Conservation (phyloP, 2,113 vertebrate species). For the Scomber scombrus region DNA sequence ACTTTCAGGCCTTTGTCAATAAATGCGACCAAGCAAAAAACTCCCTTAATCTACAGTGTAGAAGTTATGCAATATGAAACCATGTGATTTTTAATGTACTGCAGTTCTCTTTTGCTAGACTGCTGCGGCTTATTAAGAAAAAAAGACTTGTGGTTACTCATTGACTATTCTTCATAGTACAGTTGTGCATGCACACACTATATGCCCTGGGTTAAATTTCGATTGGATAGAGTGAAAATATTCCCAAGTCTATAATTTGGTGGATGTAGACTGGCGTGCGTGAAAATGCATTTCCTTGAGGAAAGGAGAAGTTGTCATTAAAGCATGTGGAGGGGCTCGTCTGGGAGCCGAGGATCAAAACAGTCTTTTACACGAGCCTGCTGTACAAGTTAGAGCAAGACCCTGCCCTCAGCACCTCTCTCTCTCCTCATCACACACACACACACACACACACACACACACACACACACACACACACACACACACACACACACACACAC, state of each 20-base stretch:
- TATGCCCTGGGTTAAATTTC: constrained; percentile 22
- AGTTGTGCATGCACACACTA: background rate
- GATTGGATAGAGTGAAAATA: constrained; percentile 63
- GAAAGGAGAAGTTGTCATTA: constrained; percentile 80
- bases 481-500: constrained; percentile 7
- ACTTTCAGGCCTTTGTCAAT: constrained; percentile 50
- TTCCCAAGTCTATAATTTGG: constrained; percentile 71
- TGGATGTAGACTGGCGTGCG: constrained; percentile 45
- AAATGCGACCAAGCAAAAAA: constrained; percentile 55
- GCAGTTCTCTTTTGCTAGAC: background rate
- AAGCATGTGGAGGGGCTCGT: constrained; percentile 70
- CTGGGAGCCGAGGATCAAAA: constrained; percentile 72
- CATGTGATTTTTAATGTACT: constrained; percentile 32
- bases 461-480: too few species aligned
- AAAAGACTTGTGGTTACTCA: background rate
- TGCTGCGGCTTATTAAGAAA: background rate
- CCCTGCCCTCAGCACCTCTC: constrained; percentile 55
- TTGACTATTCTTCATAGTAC: constrained; percentile 20
- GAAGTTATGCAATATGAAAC: constrained; percentile 51
- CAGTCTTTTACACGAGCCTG: constrained; percentile 72
- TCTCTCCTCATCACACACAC: background rate
- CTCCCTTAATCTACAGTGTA: constrained; percentile 35
- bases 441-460: too few species aligned
- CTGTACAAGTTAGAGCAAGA: constrained; percentile 74
- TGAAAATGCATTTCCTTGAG: constrained; percentile 73